Evolutionary conservation across 2,797 vertebrate species (phyloP).

Genomic region (Esox masquinongy): DNA sequence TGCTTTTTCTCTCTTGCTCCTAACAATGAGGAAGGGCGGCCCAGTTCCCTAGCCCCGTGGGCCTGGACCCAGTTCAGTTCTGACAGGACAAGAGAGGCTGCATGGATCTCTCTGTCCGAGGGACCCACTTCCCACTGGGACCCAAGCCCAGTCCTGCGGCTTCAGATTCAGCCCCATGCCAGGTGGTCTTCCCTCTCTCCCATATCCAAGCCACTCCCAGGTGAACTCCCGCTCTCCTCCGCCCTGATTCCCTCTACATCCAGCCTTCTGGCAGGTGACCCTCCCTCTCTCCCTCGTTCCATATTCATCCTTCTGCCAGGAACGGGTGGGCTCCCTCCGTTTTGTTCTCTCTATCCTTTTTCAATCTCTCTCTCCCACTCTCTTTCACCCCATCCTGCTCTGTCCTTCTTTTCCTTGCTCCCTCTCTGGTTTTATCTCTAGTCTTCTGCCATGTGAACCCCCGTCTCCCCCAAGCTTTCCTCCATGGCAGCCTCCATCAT

Average conservation of each 20-base stretch:
- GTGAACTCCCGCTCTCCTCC: constrained; percentile 15
- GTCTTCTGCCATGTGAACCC: constrained; percentile 8
- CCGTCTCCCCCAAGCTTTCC: constrained; percentile 18
- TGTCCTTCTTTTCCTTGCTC: background rate
- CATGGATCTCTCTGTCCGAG: constrained; percentile 55
- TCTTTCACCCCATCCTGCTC: background rate
- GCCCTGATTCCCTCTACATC: constrained; percentile 37
- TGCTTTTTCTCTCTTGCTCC: background rate
- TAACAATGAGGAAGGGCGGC: constrained; percentile 46
- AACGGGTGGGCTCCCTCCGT: no score
- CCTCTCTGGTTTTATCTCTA: background rate
- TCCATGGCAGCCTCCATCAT: constrained; percentile 12
- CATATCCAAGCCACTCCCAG: constrained; percentile 24
- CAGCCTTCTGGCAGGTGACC: constrained; percentile 28
- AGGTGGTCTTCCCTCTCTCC: constrained; percentile 16
- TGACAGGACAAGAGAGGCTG: constrained; percentile 59
- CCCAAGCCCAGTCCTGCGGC: constrained; percentile 16
- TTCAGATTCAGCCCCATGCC: constrained; percentile 2
- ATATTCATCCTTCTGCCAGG: no score
- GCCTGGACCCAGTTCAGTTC: constrained; percentile 76
- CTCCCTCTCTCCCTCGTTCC: background rate
- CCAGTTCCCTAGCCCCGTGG: constrained; percentile 66
- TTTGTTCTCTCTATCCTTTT: no score
- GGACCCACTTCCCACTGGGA: constrained; percentile 43
- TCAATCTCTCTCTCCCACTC: no score